phyloP scores from a whole-genome alignment of 2,888 invertebrate species.

The Drosophila mercatorum region DNA sequence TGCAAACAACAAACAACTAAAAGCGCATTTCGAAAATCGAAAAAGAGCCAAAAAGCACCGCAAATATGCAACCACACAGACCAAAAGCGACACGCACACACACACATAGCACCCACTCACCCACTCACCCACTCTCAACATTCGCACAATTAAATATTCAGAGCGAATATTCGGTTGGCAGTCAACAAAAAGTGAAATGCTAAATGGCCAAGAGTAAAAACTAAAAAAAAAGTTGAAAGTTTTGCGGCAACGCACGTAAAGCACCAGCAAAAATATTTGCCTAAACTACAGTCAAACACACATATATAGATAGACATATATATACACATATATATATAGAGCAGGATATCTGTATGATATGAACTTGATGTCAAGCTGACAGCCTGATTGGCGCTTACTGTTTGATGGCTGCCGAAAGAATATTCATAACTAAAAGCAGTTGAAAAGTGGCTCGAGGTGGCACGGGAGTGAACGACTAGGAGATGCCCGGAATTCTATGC shows the following conservation, averaged over 20 bases:
- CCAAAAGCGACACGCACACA: constrained; percentile 32
- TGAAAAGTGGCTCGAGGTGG: neutral
- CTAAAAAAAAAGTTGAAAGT: constrained; percentile 30
- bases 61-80: constrained; percentile 69
- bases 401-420: neutral
- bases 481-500: neutral
- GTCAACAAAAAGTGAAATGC: constrained; percentile 34
- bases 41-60: constrained; percentile 57
- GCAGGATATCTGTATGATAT: neutral
- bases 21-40: constrained; percentile 72
- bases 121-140: neutral
- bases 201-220: constrained; percentile 36
- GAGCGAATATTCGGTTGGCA: constrained; percentile 67
- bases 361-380: neutral
- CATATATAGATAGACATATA: neutral
- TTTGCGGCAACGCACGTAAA: constrained; percentile 18
- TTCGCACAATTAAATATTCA: constrained; percentile 76
- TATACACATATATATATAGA: neutral
- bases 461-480: neutral
- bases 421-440: neutral
- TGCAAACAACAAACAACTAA: constrained; percentile 62
- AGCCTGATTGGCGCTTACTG: neutral
- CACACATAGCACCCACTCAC: neutral
- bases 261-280: constrained; percentile 16
- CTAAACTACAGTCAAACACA: constrained; percentile 4